Conservation (phyloP, 2,888 invertebrate species). For the Saturnia pavonia region DNA sequence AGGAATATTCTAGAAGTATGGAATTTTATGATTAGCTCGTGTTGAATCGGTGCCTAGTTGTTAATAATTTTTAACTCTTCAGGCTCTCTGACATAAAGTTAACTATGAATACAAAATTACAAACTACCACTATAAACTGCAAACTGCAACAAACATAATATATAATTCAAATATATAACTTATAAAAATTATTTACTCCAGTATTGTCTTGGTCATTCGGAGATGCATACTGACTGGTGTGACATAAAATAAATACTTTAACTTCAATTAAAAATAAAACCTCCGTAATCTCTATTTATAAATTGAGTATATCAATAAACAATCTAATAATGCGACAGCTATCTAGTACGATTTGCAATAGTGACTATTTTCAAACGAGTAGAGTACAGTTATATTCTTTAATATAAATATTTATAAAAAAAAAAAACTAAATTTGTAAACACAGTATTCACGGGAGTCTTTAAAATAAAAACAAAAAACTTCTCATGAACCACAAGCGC, state of each 20-base stretch:
- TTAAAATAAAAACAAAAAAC: not conserved
- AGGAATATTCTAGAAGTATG: conserved; percentile 22
- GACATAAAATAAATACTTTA: too few relatives aligned
- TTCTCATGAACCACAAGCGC: not conserved
- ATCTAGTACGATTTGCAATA: not conserved
- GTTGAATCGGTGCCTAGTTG: conserved; percentile 23
- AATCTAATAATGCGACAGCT: too few relatives aligned
- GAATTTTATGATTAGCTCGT: conserved; percentile 15
- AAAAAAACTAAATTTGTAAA: not conserved
- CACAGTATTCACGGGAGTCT: not conserved
- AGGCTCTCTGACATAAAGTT: not conserved
- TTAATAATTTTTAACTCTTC: not conserved
- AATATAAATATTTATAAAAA: not conserved
- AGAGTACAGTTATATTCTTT: not conserved
- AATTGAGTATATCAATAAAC: too few relatives aligned
- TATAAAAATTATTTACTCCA: too few relatives aligned
- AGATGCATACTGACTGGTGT: too few relatives aligned
- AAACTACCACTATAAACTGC: not conserved
- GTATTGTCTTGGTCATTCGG: too few relatives aligned
- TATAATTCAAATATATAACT: too few relatives aligned
- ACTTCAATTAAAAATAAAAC: too few relatives aligned
- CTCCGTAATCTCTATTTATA: too few relatives aligned
- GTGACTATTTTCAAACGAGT: not conserved
- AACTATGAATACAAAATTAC: not conserved
- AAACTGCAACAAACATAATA: too few relatives aligned